Conservation (phyloP, 2,113 vertebrate species). For the Otocyon megalotis region DNA sequence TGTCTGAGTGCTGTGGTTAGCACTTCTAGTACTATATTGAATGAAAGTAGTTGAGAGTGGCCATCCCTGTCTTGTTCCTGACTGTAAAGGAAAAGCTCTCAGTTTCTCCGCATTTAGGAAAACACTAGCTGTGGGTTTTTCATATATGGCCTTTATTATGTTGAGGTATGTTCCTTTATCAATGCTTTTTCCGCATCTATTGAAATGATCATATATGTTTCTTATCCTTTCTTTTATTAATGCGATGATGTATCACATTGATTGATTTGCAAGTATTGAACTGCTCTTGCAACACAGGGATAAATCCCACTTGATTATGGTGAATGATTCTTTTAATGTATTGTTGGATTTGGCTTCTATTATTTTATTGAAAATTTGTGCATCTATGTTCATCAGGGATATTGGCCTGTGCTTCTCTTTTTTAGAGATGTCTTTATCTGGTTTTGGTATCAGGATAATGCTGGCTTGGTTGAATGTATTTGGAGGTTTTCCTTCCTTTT, state of each 20-base stretch:
- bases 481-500: not conserved
- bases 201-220: not conserved
- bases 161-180: not conserved
- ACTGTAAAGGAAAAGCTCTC: not conserved
- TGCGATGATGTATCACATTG: not conserved
- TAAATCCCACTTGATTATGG: not conserved
- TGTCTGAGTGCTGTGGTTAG: too few relatives aligned
- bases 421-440: not conserved
- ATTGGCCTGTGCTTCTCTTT: not conserved
- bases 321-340: not conserved
- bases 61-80: not conserved
- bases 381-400: not conserved
- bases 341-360: not conserved
- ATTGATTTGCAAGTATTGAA: not conserved
- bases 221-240: not conserved
- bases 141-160: not conserved
- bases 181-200: not conserved
- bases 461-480: not conserved
- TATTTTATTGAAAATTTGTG: not conserved
- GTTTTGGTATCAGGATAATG: not conserved
- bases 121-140: not conserved
- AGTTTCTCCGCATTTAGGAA: not conserved
- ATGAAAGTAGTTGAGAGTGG: not conserved
- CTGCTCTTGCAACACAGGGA: not conserved
- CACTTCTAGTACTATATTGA: not conserved